phyloP scores from a whole-genome alignment of 2,888 invertebrate genomes.

The Chirona hameri region DNA sequence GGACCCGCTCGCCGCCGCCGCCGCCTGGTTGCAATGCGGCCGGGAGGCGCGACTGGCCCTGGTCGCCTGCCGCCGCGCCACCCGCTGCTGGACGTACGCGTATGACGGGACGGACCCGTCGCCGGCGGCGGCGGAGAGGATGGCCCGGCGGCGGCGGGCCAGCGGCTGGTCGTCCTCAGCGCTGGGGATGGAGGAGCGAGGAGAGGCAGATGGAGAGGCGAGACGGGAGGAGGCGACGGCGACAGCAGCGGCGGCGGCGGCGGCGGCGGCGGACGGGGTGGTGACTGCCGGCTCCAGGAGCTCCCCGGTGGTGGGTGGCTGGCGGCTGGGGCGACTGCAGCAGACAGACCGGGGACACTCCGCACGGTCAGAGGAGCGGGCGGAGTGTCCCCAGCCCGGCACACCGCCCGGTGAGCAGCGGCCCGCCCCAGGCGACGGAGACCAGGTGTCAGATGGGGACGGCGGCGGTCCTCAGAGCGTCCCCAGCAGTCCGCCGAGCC shows the following conservation, averaged over 20 bases:
- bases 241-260: neutral
- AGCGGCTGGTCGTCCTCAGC: neutral
- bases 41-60: conserved; percentile 70
- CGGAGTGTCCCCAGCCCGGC: too few species aligned
- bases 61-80: conserved; percentile 67
- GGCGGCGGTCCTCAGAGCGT: too few species aligned
- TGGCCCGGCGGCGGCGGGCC: conserved; percentile 30
- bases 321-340: too few species aligned
- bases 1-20: conserved; percentile 27
- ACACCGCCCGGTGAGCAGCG: too few species aligned
- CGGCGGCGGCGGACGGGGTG: neutral
- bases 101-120: conserved; percentile 64
- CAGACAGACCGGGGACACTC: too few species aligned
- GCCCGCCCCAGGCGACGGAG: too few species aligned
- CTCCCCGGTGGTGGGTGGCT: neutral
- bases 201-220: neutral
- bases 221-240: neutral
- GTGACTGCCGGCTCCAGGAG: neutral
- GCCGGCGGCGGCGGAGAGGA: conserved; percentile 38
- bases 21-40: conserved; percentile 32
- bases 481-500: too few species aligned
- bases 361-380: too few species aligned
- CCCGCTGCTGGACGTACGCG: conserved; percentile 70
- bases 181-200: neutral
- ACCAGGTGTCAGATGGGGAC: too few species aligned